Evolutionary conservation across 2,113 vertebrate species (phyloP), one percentile per base, ranked within the genome.

Genomic region (Pseudorasbora parva): DNA sequence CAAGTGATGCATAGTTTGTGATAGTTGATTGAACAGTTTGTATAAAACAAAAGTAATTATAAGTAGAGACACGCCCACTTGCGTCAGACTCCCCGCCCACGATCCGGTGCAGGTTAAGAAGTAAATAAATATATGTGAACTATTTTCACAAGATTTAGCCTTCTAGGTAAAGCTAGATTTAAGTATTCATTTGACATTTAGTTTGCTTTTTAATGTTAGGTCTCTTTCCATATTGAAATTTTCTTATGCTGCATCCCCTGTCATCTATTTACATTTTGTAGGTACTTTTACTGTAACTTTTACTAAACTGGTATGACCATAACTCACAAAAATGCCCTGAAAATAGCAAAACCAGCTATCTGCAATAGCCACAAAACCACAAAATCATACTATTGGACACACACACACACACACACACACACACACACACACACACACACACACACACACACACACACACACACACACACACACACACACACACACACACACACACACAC

Each of bases 241-340:
- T 21, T 56, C 54, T 56, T 19, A 33, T 43, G 66, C 66, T n/a
- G 66, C 4, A 2, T n/a, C 9, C 19, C 66, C 21, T 69, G 9
- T 69, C 19, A 69, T 4, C 33, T n/a, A 69, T 69, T 69, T 43
- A 33, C 19, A 33, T 19, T 19, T 33, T 37, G 25, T 30, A 30
- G 60, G 60, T 64, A 41, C 64, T 37, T 68, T 45, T 41, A 71
- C 41, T 71, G 68, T 71, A 71, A 71, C 41, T 71, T 45, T 45
- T n/a, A 41, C 2, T 45, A 23, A 71, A 71, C 41, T 71, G 21
- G 41, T 21, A 71, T 68, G 64, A 45, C 41, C 41, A 2, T 45
- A 45, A 45, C 41, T 69, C 37, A 8, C 3, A n/a, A 45, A 71
- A 71, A 71, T 71, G n/a, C 21, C 21, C 5, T 25, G 6, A 45